Conservation (phyloP, 2,797 vertebrate species). For the Perodicticus potto region DNA sequence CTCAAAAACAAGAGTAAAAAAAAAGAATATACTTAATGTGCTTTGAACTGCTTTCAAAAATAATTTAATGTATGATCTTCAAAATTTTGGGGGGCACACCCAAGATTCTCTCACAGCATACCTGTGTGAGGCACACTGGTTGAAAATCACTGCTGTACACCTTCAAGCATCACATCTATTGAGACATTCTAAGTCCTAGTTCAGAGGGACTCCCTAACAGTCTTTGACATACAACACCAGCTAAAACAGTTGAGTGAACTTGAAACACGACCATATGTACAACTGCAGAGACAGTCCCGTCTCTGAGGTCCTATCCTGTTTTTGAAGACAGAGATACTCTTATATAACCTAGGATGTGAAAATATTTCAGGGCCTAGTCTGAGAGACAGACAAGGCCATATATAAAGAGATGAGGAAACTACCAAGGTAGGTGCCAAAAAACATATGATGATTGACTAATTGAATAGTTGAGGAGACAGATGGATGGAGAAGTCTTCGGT, state of each 20-base stretch:
- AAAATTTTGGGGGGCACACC: too few species aligned
- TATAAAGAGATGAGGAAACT: background rate
- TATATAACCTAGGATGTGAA: background rate
- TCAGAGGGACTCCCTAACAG: background rate
- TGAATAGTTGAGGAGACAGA: background rate
- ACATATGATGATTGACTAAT: background rate
- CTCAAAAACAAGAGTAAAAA: too few species aligned
- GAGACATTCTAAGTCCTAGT: background rate
- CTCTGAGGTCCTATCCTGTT: background rate
- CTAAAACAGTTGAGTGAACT: background rate
- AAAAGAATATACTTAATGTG: too few species aligned
- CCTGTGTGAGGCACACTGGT: too few species aligned
- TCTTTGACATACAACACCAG: background rate
- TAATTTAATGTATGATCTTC: too few species aligned
- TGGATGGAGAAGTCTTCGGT: background rate
- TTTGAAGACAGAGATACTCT: background rate
- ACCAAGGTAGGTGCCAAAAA: fast-evolving
- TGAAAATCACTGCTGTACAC: background rate
- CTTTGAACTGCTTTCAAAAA: too few species aligned
- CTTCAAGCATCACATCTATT: background rate
- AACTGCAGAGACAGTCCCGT: background rate
- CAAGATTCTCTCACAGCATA: too few species aligned
- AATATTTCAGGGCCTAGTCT: background rate
- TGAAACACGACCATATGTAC: background rate
- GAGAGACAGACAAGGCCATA: background rate